phyloP scores from a whole-genome alignment of 2,797 vertebrate genomes.

The Emydoidea blandingii region DNA sequence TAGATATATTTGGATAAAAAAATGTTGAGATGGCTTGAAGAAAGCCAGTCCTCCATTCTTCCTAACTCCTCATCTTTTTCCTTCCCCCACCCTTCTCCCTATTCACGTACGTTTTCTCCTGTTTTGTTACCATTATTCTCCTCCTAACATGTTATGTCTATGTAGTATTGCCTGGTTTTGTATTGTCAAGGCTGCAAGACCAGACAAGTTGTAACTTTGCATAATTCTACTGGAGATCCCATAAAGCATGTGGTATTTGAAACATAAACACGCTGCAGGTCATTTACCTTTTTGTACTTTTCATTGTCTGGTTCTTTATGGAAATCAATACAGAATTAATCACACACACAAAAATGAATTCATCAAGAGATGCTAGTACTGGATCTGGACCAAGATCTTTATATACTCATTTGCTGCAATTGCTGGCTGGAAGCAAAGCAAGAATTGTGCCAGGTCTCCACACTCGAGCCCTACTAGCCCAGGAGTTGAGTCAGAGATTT shows the following conservation, averaged over 20 bases:
- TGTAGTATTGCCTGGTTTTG: background rate
- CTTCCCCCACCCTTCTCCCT: background rate
- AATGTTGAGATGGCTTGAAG: background rate
- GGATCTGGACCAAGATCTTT: constrained; percentile 46
- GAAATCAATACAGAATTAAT: background rate
- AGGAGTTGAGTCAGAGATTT: constrained; percentile 23
- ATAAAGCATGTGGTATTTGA: background rate
- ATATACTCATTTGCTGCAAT: constrained; percentile 71
- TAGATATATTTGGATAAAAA: background rate
- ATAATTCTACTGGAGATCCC: background rate
- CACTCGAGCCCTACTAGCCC: constrained; percentile 41
- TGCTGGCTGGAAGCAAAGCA: constrained; percentile 59
- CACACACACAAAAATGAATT: constrained; percentile 31
- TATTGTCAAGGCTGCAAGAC: background rate
- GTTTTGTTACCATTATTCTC: background rate
- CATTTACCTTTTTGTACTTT: background rate
- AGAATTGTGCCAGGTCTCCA: constrained; percentile 57
- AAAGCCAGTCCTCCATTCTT: background rate
- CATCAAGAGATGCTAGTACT: constrained; percentile 58
- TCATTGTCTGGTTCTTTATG: background rate
- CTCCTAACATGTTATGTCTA: background rate
- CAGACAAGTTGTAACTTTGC: background rate
- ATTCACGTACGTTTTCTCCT: background rate
- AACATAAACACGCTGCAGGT: background rate
- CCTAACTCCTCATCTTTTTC: background rate